A percentile compares a stretch with the other conserved stretches of the same genome.
These are phyloP conservation scores for Euwallacea similis DNA, from an alignment of 1,140 invertebrate species.

Conservation along the genomic window DNA sequence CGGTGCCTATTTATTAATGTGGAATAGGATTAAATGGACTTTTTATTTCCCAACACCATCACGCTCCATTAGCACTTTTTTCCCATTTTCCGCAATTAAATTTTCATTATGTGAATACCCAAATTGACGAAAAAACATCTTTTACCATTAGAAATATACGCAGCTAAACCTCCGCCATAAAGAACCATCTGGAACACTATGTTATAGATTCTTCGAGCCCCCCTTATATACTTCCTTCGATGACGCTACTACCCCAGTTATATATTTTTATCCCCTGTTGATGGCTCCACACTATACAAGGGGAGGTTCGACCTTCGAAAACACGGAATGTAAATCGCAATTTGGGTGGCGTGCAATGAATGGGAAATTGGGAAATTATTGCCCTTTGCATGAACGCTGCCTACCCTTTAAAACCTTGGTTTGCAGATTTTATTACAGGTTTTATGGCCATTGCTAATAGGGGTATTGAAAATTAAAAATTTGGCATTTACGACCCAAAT, in stretches of 20 bases:
- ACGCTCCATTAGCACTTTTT: no score
- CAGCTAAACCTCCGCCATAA: background rate
- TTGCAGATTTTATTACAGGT: slow-evolving; percentile 1
- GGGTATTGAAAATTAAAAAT: no score
- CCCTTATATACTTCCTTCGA: slow-evolving; percentile 27
- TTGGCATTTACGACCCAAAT: no score
- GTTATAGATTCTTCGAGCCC: slow-evolving; percentile 24
- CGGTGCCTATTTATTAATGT: slow-evolving; percentile 37
- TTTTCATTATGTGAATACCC: no score
- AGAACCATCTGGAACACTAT: slow-evolving; percentile 14
- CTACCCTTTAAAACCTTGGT: slow-evolving; percentile 13
- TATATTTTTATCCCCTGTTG: slow-evolving; percentile 33
- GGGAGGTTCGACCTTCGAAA: slow-evolving; percentile 29
- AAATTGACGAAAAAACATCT: no score
- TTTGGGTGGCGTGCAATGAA: slow-evolving; percentile 29
- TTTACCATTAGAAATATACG: no score
- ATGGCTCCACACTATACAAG: slow-evolving; percentile 26
- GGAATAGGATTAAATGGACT: background rate
- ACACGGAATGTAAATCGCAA: slow-evolving; percentile 33
- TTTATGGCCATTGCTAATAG: background rate
- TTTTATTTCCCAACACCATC: no score
- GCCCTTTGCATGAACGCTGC: slow-evolving; percentile 21
- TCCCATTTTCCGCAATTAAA: no score
- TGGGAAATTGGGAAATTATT: slow-evolving; percentile 36
- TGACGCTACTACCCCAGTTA: slow-evolving; percentile 32